phyloP scores from a whole-genome alignment of 2,113 vertebrate genomes.

The Stercorarius parasiticus region DNA sequence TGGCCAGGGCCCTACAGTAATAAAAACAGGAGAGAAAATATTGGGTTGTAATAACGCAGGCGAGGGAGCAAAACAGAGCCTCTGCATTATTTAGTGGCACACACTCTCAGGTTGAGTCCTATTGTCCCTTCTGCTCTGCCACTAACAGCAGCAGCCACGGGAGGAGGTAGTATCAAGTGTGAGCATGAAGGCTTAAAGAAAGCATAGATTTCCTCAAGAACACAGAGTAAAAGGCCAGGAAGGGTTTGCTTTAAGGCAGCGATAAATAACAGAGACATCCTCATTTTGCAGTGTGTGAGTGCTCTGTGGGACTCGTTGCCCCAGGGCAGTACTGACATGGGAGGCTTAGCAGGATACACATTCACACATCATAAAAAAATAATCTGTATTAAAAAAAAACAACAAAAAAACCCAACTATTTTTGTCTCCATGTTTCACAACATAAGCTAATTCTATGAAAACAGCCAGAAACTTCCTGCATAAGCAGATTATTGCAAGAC shows the following conservation, averaged over 20 bases:
- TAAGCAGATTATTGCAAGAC: conserved; percentile 23
- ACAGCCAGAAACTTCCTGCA: conserved; percentile 24
- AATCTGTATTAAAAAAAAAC: neutral
- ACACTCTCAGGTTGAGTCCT: neutral
- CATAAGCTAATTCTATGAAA: conserved; percentile 25
- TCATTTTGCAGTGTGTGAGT: conserved; percentile 7
- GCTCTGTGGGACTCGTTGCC: neutral
- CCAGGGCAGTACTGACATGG: neutral
- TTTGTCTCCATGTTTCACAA: neutral
- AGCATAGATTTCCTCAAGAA: neutral
- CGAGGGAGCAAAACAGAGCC: neutral
- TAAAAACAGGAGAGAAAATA: neutral
- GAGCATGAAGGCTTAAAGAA: neutral
- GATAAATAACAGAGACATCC: conserved; percentile 10
- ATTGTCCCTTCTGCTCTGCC: neutral
- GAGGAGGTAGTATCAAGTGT: neutral
- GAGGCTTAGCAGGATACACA: neutral
- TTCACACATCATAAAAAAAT: neutral
- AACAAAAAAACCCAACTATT: neutral
- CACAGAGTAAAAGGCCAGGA: neutral
- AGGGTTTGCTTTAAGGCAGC: neutral
- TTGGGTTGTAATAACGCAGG: neutral
- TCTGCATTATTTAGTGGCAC: neutral
- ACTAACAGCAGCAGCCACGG: neutral
- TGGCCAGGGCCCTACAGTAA: neutral